These are phyloP conservation scores for Smithornis capensis DNA, from an alignment of 2,113 vertebrate genomes.

Conservation along the genomic window DNA sequence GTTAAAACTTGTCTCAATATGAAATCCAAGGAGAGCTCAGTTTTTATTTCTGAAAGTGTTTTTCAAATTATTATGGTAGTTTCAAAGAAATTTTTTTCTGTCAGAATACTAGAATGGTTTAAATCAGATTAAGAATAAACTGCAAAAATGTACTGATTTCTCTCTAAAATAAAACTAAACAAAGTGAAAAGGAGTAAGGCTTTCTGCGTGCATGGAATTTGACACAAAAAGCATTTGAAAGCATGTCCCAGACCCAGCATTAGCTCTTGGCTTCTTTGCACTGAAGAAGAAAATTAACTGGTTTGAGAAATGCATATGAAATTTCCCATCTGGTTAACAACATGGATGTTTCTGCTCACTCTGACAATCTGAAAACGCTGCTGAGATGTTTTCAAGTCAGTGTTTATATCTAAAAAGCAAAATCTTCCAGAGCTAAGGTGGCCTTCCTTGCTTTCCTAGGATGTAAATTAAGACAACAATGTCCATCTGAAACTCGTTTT, in stretches of 20 bases:
- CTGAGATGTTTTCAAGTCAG: slow-evolving; percentile 48
- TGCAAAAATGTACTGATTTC: neutral
- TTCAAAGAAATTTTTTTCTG: neutral
- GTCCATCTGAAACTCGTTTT: slow-evolving; percentile 35
- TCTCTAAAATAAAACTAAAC: neutral
- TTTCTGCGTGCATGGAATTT: neutral
- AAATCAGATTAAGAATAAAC: neutral
- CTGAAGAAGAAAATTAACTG: slow-evolving; percentile 23
- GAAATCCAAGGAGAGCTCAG: neutral
- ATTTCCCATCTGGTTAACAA: slow-evolving; percentile 32
- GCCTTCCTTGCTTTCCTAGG: neutral
- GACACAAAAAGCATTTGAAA: neutral
- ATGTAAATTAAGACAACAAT: slow-evolving; percentile 39
- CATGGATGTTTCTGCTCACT: slow-evolving; percentile 31
- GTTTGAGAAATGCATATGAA: slow-evolving; percentile 25
- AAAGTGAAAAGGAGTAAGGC: neutral
- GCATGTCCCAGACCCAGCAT: neutral
- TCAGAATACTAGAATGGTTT: neutral
- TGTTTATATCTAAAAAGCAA: slow-evolving; percentile 21
- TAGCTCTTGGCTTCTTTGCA: slow-evolving; percentile 15
- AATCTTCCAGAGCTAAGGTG: slow-evolving; percentile 11
- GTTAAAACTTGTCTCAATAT: neutral
- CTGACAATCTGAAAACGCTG: slow-evolving; percentile 36
- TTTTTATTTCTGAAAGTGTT: neutral
- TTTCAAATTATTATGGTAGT: neutral